Conservation (phyloP, 2,888 invertebrate genomes). For the Leptinotarsa juncta region DNA sequence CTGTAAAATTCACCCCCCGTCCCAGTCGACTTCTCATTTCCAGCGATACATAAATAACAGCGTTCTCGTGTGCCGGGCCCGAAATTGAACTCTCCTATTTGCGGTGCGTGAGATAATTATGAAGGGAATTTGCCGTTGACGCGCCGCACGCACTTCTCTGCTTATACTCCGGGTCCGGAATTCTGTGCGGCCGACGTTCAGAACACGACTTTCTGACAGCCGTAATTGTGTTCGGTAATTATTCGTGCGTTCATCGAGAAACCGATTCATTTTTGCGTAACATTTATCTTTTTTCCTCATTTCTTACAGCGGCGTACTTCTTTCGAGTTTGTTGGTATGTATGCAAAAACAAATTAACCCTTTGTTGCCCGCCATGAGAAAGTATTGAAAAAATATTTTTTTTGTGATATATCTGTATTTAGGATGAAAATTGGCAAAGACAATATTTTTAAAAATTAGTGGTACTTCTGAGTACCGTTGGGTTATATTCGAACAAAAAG, state of each 20-base stretch:
- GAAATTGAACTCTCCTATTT: conserved; percentile 16
- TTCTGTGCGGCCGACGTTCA: conserved; percentile 33
- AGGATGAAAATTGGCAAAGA: too few species aligned
- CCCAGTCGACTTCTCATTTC: too few species aligned
- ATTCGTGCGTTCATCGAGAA: conserved; percentile 37
- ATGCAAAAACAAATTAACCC: too few species aligned
- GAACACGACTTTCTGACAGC: conserved; percentile 44
- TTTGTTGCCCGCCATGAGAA: too few species aligned
- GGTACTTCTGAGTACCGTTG: too few species aligned
- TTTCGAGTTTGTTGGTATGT: too few species aligned
- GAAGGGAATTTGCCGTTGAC: conserved; percentile 28
- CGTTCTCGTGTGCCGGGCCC: not conserved
- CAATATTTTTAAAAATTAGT: too few species aligned
- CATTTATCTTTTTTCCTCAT: conserved; percentile 3
- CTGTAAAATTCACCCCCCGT: too few species aligned
- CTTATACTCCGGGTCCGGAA: conserved; percentile 22
- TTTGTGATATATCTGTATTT: too few species aligned
- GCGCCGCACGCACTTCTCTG: conserved; percentile 30
- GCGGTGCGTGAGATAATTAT: conserved; percentile 17
- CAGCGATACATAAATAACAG: conserved; percentile 2
- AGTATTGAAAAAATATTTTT: too few species aligned
- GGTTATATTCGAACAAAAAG: too few species aligned
- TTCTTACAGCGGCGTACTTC: not conserved
- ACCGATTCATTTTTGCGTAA: conserved; percentile 26
- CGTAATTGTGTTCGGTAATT: conserved; percentile 41